Evolutionary conservation across 2,888 invertebrate genomes (phyloP), one percentile per base, ranked within the genome.

Genomic region (Gymnosoma rotundatum): DNA sequence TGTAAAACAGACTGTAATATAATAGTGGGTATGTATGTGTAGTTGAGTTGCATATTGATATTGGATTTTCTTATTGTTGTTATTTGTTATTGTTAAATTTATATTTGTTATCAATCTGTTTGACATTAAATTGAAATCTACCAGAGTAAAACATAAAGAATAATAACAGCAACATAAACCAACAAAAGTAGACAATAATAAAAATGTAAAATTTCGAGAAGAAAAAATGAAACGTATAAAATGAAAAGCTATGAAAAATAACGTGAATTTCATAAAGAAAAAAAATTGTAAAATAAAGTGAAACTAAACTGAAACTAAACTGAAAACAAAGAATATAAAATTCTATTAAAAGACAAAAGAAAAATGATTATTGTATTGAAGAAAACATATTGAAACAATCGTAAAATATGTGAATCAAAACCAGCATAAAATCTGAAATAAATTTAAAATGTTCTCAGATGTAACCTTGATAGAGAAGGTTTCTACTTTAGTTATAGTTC

Each of bases 41-140:
- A 25, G 16, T n/a, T 20, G 6, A 45, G n/a, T 32, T 70, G 18
- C n/a, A 58, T 20, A 61, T 61, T 18, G 50, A 7, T 60, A 18
- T 60, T 66, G 64, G 50, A 16, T 54, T 67, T 56, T 73, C 50
- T 20, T 83, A 60, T 50, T 73, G 67, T 63, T 61, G 42, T 50
- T n/a, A 66, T 70, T 83, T 58, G 60, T 36, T 70, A 75, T 79
- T 80, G 72, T 56, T 76, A 76, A 83, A 80, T 80, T 78, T 76
- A 76, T 78, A 80, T 78, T 72, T 80, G 80, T 78, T 80, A 84
- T 84, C 80, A 80, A 78, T 80, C 83, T 80, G 80, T 84, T 80
- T 84, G 80, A 78, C 78, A 78, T 84, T 80, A 78, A 83, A 84
- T 64, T 84, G 76, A 78, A 84, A 80, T 80, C 67, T 52, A 73